phyloP scores from a whole-genome alignment of 2,113 vertebrate genomes.

The Morone saxatilis region DNA sequence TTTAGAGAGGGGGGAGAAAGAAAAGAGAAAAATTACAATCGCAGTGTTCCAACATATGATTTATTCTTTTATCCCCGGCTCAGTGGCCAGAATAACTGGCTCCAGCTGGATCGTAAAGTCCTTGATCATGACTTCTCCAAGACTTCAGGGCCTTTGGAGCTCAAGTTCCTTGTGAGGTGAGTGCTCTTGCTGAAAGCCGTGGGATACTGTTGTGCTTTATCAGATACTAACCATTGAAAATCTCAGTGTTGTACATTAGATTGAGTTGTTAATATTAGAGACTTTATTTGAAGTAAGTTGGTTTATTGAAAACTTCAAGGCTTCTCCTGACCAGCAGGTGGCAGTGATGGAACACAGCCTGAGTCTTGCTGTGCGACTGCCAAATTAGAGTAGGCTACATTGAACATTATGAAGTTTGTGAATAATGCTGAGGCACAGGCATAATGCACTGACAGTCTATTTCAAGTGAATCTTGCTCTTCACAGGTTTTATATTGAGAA shows the following conservation, averaged over 20 bases:
- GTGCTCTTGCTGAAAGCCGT: constrained; percentile 53
- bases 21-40: not conserved
- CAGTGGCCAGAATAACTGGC: constrained; percentile 96
- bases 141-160: constrained; percentile 87
- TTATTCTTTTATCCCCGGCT: constrained; percentile 41
- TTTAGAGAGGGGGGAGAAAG: not conserved
- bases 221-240: not conserved
- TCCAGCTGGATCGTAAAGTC: constrained; percentile 95
- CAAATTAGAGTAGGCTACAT: not conserved
- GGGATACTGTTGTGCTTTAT: not conserved
- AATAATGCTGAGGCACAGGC: not conserved
- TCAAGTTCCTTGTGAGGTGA: constrained; percentile 94
- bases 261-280: not conserved
- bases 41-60: constrained; percentile 36
- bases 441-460: constrained; percentile 14
- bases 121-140: constrained; percentile 96
- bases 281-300: not conserved
- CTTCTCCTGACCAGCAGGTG: constrained; percentile 76
- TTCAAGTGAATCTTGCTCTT: constrained; percentile 42
- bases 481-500: constrained; percentile 98
- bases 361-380: not conserved
- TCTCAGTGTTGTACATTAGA: not conserved
- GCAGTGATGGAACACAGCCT: constrained; percentile 58
- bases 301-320: not conserved
- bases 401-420: constrained; percentile 15